Evolutionary conservation across 2,113 vertebrate species (phyloP).

Genomic region (Caretta caretta): DNA sequence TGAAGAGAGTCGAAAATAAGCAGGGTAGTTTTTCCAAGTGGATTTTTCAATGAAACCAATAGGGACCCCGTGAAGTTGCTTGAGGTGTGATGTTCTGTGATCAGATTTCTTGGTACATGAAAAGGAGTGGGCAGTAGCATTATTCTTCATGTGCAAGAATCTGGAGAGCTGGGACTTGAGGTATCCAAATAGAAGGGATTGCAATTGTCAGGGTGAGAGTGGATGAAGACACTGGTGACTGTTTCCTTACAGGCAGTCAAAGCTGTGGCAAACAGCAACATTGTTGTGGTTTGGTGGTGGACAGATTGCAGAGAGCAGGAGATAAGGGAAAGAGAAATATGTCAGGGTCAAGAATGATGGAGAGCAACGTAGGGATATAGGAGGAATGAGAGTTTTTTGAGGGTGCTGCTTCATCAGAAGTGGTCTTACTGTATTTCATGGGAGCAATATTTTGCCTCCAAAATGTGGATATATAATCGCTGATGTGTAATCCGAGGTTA

Average conservation of each 20-base stretch:
- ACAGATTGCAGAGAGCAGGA: neutral
- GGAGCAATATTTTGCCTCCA: neutral
- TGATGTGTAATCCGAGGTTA: neutral
- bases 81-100: neutral
- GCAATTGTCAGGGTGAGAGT: neutral
- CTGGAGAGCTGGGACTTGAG: neutral
- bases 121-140: neutral
- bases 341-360: neutral
- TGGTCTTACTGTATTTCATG: neutral
- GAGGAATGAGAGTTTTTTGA: neutral
- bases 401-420: neutral
- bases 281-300: neutral
- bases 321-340: neutral
- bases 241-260: neutral
- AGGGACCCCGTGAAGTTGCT: neutral
- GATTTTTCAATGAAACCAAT: neutral
- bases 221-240: neutral
- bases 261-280: neutral
- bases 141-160: neutral
- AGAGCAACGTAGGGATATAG: neutral
- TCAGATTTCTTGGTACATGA: neutral
- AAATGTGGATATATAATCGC: neutral
- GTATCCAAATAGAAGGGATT: neutral
- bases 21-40: neutral
- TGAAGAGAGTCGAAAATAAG: neutral